Evolutionary conservation across 2,113 vertebrate genomes (phyloP), one percentile per base, ranked within the genome.

Genomic region (Eulemur rufifrons): DNA sequence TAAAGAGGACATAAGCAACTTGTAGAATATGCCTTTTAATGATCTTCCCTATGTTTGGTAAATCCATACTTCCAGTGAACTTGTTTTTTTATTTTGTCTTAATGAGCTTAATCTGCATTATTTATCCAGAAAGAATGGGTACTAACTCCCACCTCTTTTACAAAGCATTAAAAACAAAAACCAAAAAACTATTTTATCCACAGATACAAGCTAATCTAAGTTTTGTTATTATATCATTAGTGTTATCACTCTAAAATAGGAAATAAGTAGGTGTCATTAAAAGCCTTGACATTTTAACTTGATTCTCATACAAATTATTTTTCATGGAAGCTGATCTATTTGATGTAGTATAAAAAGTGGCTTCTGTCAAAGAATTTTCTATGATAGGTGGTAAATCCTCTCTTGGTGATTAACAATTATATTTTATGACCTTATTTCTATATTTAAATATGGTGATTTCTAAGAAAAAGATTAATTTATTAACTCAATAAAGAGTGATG

Each of bases 361-460:
- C 37, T 86, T 84, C n/a, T 89, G 32, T 74, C 68, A 80, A 88
- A 71, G 68, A 93, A 39, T 95, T 76, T 10, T 25, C 39, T 87
- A 9, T 68, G 32, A 29, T 87, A 45, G 37, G 15, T 29, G 27
- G 20, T 92, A 86, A 89, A 56, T 63, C 39, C 39, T 13, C 27
- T 77, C 14, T 50, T 34, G 23, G 63, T 86, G 52, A 86, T 71
- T 92, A 92, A n/a, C 11, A 84, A 29, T 59, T 21, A 45, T 74
- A 45, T 37, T 80, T 92, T 69, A n/a, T 95, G 29, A 61, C 52
- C 37, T 92, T 54, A 73, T 77, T 73, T 82, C 23, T 45, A 45
- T 85, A 54, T 15, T 68, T 83, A 92, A 66, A 56, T 86, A 90
- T 90, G 89, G 92, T 13, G 18, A n/a, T 84, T 94, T 78, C 68